These are phyloP conservation scores for Muraenolepis orangiensis DNA, from an alignment of 2,797 vertebrate genomes.

Conservation along the genomic window DNA sequence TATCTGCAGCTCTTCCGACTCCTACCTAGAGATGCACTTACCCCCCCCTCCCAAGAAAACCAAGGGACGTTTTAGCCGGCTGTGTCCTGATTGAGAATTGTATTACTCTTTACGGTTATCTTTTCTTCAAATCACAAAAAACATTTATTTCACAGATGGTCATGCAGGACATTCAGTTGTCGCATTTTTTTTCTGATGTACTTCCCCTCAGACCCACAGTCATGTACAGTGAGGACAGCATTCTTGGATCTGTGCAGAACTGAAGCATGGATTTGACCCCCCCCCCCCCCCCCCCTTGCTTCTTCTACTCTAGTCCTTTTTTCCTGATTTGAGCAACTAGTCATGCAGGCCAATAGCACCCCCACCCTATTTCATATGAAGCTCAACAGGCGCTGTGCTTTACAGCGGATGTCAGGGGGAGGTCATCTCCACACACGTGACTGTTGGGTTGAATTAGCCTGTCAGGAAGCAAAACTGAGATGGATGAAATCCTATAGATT, in stretches of 20 bases:
- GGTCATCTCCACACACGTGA: background rate
- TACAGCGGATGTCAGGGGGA: background rate
- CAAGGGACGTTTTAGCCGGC: too few relatives aligned
- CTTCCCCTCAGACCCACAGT: background rate
- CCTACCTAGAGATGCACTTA: too few relatives aligned
- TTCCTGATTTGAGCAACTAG: background rate
- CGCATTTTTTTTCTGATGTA: background rate
- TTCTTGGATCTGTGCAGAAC: background rate
- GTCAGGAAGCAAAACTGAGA: conserved; percentile 1
- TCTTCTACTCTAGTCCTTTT: background rate
- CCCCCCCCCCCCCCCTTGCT: background rate
- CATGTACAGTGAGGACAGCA: background rate
- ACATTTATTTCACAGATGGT: background rate
- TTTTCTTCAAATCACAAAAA: background rate
- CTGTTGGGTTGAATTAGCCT: background rate
- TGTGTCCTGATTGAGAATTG: too few relatives aligned
- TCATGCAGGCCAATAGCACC: background rate
- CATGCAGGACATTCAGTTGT: background rate
- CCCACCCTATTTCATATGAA: background rate
- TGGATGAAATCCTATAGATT: conserved; percentile 1
- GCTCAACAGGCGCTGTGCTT: background rate
- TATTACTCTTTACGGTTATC: background rate
- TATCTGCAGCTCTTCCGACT: too few relatives aligned
- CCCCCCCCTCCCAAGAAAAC: too few relatives aligned
- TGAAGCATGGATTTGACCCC: too few relatives aligned